These are phyloP conservation scores for Parochlus steinenii DNA, from an alignment of 2,888 invertebrate species.

Conservation along the genomic window DNA sequence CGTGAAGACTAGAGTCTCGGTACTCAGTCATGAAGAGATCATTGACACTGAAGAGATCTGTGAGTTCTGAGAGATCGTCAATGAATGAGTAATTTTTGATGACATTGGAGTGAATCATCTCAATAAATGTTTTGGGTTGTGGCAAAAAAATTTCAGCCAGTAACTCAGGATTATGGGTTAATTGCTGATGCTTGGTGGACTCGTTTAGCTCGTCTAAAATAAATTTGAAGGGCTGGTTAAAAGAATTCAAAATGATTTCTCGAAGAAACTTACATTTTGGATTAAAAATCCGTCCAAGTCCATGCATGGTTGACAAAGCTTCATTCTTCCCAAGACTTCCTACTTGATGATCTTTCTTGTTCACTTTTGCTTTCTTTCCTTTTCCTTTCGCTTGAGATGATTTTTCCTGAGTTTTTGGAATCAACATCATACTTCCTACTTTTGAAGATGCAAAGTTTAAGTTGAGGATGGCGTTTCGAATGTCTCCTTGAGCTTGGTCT, in stretches of 20 bases:
- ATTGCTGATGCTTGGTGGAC: conserved; percentile 25
- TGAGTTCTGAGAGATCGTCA: conserved; percentile 40
- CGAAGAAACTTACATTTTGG: conserved; percentile 53
- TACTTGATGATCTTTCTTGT: background rate
- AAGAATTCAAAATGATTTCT: too few relatives aligned
- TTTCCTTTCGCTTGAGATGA: conserved; percentile 24
- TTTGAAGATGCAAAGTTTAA: conserved; percentile 63
- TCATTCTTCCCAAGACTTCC: conserved; percentile 42
- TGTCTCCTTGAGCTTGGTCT: conserved; percentile 58
- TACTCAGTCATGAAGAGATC: conserved; percentile 51
- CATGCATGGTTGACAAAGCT: conserved; percentile 54
- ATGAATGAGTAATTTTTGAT: conserved; percentile 50
- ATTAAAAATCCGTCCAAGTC: conserved; percentile 57
- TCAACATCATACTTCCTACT: conserved; percentile 31
- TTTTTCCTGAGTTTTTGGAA: conserved; percentile 14
- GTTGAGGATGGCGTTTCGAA: conserved; percentile 67
- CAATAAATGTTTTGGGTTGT: conserved; percentile 46
- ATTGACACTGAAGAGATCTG: conserved; percentile 50
- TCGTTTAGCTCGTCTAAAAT: conserved; percentile 13
- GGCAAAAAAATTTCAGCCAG: conserved; percentile 48
- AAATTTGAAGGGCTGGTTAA: too few relatives aligned
- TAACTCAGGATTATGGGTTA: conserved; percentile 45
- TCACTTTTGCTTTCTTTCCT: conserved; percentile 31
- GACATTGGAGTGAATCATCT: conserved; percentile 60
- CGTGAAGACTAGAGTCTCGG: conserved; percentile 26